phyloP scores from a whole-genome alignment of 2,113 vertebrate species.

The Camarhynchus parvulus region DNA sequence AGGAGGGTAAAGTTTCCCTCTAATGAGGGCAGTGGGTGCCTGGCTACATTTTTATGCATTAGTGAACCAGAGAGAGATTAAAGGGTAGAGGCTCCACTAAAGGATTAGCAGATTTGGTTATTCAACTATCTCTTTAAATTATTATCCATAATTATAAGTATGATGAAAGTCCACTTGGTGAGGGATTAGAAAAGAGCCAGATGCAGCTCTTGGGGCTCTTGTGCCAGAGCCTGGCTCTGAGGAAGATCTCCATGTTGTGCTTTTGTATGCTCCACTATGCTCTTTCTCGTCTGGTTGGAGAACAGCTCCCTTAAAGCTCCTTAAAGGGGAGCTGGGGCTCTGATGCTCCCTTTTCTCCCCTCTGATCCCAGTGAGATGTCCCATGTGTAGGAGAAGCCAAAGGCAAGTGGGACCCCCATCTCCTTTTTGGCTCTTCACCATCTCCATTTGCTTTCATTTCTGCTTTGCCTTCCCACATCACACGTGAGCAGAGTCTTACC shows the following conservation, averaged over 20 bases:
- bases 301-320: background rate
- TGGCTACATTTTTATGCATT: constrained; percentile 6
- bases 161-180: constrained; percentile 22
- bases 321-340: background rate
- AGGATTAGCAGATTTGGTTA: constrained; percentile 59
- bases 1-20: constrained; percentile 13
- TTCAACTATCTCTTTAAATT: constrained; percentile 62
- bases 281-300: background rate
- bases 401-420: rapidly evolving
- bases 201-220: background rate
- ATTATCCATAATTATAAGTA: constrained; percentile 52
- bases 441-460: background rate
- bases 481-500: background rate
- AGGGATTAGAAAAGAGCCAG: constrained; percentile 37
- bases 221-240: background rate
- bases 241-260: background rate
- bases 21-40: constrained; percentile 53
- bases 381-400: background rate
- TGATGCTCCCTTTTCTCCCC: background rate
- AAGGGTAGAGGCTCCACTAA: constrained; percentile 34
- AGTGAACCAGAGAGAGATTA: constrained; percentile 24
- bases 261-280: background rate
- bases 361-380: background rate
- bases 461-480: background rate
- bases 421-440: background rate